phyloP scores from a whole-genome alignment of 2,888 invertebrate species.

The Dasysyrphus albostriatus region DNA sequence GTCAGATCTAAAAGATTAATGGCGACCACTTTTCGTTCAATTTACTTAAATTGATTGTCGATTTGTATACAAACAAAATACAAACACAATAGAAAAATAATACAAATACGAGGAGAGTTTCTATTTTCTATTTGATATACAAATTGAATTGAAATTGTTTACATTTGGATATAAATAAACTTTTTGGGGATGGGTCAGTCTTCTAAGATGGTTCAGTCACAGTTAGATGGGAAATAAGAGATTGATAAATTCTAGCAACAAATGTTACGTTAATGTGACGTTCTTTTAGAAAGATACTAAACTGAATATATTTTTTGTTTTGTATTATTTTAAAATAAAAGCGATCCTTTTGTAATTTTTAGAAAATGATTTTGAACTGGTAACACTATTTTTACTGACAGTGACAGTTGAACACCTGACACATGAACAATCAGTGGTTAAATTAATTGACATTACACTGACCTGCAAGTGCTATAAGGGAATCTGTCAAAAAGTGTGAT shows the following conservation, averaged over 20 bases:
- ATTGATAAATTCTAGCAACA: neutral
- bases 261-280: too few relatives aligned
- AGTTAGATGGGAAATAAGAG: neutral
- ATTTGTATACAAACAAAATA: slow-evolving; percentile 12
- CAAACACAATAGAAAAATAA: neutral
- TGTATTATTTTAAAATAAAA: too few relatives aligned
- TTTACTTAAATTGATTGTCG: slow-evolving; percentile 61
- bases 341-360: too few relatives aligned
- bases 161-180: neutral
- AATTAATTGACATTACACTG: too few relatives aligned
- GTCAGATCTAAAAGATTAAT: slow-evolving; percentile 60
- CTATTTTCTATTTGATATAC: slow-evolving; percentile 23
- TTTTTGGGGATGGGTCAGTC: neutral
- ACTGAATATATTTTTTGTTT: too few relatives aligned
- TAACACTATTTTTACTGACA: too few relatives aligned
- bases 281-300: too few relatives aligned
- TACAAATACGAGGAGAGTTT: slow-evolving; percentile 19
- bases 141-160: slow-evolving; percentile 44
- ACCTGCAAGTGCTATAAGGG: too few relatives aligned
- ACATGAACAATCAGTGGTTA: too few relatives aligned
- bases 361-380: too few relatives aligned
- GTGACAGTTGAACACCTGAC: too few relatives aligned
- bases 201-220: neutral
- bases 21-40: slow-evolving; percentile 49
- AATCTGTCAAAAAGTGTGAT: too few relatives aligned